These are phyloP conservation scores for Nineta flava DNA, from an alignment of 2,888 invertebrate genomes.

Conservation along the genomic window DNA sequence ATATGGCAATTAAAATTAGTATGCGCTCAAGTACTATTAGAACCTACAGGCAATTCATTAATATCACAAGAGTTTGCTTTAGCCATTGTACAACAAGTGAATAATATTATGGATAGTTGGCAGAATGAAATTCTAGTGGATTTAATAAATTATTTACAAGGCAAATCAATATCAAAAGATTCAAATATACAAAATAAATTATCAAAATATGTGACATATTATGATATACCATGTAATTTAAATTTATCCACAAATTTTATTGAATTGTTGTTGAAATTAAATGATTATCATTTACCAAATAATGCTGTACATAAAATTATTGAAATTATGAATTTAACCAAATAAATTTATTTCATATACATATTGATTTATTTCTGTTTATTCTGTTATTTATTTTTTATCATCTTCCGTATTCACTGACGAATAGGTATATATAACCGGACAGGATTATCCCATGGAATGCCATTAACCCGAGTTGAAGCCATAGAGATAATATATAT, in stretches of 20 bases:
- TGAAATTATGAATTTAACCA: neutral
- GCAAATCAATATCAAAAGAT: slow-evolving; percentile 24
- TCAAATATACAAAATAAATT: slow-evolving; percentile 28
- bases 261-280: neutral
- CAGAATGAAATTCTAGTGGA: slow-evolving; percentile 30
- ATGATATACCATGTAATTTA: slow-evolving; percentile 34
- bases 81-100: slow-evolving; percentile 41
- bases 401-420: no score
- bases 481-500: no score
- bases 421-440: no score
- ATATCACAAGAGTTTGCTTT: slow-evolving; percentile 43
- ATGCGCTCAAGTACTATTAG: slow-evolving; percentile 35
- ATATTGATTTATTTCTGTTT: no score
- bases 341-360: no score
- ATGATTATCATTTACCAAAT: neutral
- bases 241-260: neutral
- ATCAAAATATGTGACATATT: slow-evolving; percentile 37
- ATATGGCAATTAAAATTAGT: slow-evolving; percentile 64
- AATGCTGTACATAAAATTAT: neutral
- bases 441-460: no score
- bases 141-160: slow-evolving; percentile 32
- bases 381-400: no score
- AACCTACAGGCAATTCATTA: slow-evolving; percentile 30
- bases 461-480: no score
- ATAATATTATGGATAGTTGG: slow-evolving; percentile 36